Percentiles rank a stretch among this genome's conserved stretches.
These are phyloP conservation scores for Drosophila azteca DNA, from an alignment of 1,140 invertebrate genomes.

Conservation along the genomic window DNA sequence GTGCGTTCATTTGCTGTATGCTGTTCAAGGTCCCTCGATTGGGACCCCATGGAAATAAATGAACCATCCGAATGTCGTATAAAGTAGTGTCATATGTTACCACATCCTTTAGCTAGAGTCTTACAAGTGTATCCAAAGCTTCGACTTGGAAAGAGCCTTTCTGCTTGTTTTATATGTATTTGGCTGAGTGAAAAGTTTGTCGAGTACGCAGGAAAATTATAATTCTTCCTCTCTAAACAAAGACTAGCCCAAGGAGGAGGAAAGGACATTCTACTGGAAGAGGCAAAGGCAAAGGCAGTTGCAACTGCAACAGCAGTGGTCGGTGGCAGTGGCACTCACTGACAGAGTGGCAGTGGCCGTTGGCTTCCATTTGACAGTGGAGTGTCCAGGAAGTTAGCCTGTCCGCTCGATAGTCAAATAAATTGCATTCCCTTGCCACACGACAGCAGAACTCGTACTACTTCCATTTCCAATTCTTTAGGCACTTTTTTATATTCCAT, in stretches of 20 bases:
- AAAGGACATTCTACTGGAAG: slow-evolving; percentile 14
- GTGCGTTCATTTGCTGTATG: too few relatives aligned
- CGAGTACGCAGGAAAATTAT: slow-evolving; percentile 71
- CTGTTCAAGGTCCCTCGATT: too few relatives aligned
- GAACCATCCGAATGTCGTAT: too few relatives aligned
- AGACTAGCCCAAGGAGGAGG: slow-evolving; percentile 30
- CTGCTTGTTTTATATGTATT: slow-evolving; percentile 8
- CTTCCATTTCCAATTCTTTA: too few relatives aligned
- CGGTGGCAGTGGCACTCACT: slow-evolving; percentile 12
- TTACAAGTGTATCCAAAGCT: too few relatives aligned
- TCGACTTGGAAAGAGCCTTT: too few relatives aligned
- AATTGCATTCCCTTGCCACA: slow-evolving; percentile 11
- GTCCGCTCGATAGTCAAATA: slow-evolving; percentile 24
- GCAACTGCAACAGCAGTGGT: slow-evolving; percentile 12
- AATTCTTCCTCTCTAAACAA: slow-evolving; percentile 70
- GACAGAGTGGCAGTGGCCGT: slow-evolving; percentile 44
- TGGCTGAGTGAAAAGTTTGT: slow-evolving; percentile 44
- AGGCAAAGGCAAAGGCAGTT: slow-evolving; percentile 1
- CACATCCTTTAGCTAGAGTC: too few relatives aligned
- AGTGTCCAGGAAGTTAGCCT: slow-evolving; percentile 42
- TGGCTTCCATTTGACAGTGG: slow-evolving; percentile 33
- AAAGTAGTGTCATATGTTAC: too few relatives aligned
- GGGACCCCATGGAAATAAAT: too few relatives aligned
- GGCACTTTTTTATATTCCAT: too few relatives aligned
- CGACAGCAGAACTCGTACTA: too few relatives aligned